Evolutionary conservation across 2,888 invertebrate species (phyloP).

Genomic region (Lycophotia porphyrea): DNA sequence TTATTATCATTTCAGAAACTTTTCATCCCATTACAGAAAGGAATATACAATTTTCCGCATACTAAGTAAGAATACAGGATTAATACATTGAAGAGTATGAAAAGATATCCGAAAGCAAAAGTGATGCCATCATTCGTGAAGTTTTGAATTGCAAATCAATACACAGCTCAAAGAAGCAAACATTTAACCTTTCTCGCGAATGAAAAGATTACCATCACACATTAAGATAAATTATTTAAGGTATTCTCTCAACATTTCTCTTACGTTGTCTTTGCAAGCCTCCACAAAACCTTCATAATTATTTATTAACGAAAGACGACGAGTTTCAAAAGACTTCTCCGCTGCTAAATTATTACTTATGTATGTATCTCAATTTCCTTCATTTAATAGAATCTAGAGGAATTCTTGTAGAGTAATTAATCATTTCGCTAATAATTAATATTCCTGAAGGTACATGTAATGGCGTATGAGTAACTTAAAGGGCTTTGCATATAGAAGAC

Average conservation of each 20-base stretch:
- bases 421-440: constrained; percentile 80
- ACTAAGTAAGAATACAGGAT: background rate
- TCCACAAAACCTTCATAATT: constrained; percentile 36
- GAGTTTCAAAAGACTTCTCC: constrained; percentile 51
- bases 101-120: background rate
- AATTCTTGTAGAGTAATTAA: constrained; percentile 80
- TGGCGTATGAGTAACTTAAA: constrained; percentile 46
- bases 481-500: constrained; percentile 2
- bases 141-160: background rate
- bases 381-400: constrained; percentile 65
- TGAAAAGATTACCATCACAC: background rate
- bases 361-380: constrained; percentile 64
- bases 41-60: background rate
- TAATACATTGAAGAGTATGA: background rate
- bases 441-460: constrained; percentile 57
- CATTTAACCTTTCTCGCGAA: background rate
- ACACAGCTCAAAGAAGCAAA: background rate
- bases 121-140: background rate
- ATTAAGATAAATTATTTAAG: constrained; percentile 3
- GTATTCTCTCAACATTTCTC: constrained; percentile 17
- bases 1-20: background rate
- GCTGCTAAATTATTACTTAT: constrained; percentile 56
- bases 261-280: constrained; percentile 11
- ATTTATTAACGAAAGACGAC: constrained; percentile 39
- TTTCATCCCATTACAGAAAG: background rate